Evolutionary conservation across 2,797 vertebrate species (phyloP).

Genomic region (Typhlichthys eigenmanni): DNA sequence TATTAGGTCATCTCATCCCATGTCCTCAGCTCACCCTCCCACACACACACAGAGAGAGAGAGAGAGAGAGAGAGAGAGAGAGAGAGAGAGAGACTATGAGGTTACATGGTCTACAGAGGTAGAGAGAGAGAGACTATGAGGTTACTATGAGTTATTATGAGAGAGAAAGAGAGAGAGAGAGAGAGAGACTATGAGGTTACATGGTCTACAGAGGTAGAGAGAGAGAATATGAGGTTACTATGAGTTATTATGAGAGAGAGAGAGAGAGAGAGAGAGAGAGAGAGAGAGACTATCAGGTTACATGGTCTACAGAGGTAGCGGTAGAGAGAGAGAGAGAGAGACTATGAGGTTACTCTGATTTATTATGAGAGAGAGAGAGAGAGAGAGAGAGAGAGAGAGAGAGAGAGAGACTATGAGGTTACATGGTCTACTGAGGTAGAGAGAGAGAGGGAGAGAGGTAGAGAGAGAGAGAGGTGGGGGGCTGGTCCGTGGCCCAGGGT

Average conservation of each 20-base stretch:
- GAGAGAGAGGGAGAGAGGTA: background rate
- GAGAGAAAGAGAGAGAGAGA: background rate
- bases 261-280: background rate
- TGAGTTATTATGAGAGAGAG: background rate
- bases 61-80: background rate
- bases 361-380: background rate
- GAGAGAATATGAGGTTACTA: background rate
- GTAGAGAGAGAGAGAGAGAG: background rate
- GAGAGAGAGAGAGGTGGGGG: background rate
- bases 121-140: background rate
- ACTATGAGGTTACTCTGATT: too few species aligned
- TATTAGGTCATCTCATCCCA: slow-evolving; percentile 38
- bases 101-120: background rate
- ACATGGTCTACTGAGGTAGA: background rate
- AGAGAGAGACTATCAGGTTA: background rate
- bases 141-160: too few species aligned
- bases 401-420: slow-evolving; percentile 1
- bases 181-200: background rate
- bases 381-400: background rate
- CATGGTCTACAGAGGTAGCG: background rate
- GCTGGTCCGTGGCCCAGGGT: background rate
- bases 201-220: background rate
- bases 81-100: background rate
- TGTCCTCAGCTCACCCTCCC: slow-evolving; percentile 43
- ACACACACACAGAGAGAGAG: background rate